Percentiles rank a stretch among this genome's conserved stretches.
Conservation (phyloP, 1,140 invertebrate genomes). For the Octopus sinensis region DNA sequence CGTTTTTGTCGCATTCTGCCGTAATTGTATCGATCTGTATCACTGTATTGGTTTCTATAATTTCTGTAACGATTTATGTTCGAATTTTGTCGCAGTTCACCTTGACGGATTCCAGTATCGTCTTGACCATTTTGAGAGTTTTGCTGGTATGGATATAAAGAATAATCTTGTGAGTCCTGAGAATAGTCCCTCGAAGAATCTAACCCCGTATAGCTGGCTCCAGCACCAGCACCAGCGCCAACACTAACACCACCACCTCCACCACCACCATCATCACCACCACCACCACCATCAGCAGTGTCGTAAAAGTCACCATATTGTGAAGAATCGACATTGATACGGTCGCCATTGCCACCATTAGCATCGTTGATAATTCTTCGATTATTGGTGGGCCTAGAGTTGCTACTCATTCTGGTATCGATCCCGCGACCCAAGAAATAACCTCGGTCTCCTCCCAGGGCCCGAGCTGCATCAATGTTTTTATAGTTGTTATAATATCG, state of each 20-base stretch:
- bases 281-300: neutral
- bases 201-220: neutral
- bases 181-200: neutral
- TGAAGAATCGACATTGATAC: no score
- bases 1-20: neutral
- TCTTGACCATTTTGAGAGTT: neutral
- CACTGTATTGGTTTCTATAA: neutral
- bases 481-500: no score
- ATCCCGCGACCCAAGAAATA: no score
- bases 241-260: no score
- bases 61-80: neutral
- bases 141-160: neutral
- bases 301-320: no score
- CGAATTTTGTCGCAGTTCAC: neutral
- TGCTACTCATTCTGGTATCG: no score
- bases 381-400: no score
- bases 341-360: no score
- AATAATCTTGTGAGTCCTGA: conserved; percentile 1
- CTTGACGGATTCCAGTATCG: neutral
- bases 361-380: no score
- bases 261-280: neutral
- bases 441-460: no score
- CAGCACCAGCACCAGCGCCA: neutral
- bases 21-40: neutral
- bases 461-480: no score